phyloP scores from a whole-genome alignment of 92 coral and sea anemone genomes.

The Parazoanthus darwini region DNA sequence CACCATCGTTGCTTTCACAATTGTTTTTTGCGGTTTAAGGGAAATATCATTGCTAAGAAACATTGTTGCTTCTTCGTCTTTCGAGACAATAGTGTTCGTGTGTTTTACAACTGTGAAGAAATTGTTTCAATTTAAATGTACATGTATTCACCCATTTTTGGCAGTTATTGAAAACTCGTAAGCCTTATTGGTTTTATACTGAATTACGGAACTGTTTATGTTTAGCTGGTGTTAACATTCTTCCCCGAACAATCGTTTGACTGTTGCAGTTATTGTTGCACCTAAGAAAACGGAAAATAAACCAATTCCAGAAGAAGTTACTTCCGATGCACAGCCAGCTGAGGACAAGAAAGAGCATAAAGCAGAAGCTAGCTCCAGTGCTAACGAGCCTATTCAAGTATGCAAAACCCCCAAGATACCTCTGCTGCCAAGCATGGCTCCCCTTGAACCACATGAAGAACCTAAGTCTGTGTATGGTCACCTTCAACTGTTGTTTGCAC shows the following conservation, averaged over 20 bases:
- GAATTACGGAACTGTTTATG: too few relatives aligned
- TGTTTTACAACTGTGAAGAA: not conserved
- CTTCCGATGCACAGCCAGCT: not conserved
- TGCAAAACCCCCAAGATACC: constrained; percentile 10
- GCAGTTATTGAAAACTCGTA: not conserved
- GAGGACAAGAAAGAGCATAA: not conserved
- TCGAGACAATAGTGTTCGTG: not conserved
- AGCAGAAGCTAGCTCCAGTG: not conserved
- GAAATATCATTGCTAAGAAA: too few relatives aligned
- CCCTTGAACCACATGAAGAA: constrained; percentile 60
- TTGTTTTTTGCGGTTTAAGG: too few relatives aligned
- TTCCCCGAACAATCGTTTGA: not conserved
- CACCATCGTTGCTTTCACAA: too few relatives aligned
- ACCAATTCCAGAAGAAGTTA: not conserved
- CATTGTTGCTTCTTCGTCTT: too few relatives aligned
- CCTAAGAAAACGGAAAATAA: not conserved
- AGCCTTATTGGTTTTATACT: not conserved
- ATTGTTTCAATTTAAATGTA: not conserved
- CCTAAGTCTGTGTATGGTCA: constrained; percentile 89
- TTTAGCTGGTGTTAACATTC: not conserved
- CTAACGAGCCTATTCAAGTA: not conserved
- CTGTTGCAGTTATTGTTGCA: constrained; percentile 4
- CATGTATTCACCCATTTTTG: not conserved
- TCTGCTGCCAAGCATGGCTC: constrained; percentile 53
- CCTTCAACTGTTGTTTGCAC: constrained; percentile 90